Evolutionary conservation across 2,797 vertebrate species (phyloP).

Genomic region (Sparidentex hasta): DNA sequence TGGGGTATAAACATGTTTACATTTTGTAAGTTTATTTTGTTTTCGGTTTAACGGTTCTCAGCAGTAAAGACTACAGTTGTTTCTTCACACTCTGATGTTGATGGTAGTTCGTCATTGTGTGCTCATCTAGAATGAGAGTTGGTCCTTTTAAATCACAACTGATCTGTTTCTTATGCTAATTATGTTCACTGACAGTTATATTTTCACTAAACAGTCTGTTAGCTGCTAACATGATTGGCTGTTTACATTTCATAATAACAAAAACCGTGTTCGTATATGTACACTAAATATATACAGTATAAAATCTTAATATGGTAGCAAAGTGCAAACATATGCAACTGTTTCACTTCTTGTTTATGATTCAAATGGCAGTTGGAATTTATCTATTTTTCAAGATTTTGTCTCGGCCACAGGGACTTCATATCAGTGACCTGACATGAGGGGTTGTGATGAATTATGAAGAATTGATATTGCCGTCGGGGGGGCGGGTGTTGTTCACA

Average conservation of each 20-base stretch:
- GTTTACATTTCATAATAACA: not conserved
- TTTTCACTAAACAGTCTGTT: not conserved
- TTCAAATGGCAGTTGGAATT: not conserved
- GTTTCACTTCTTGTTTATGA: not conserved
- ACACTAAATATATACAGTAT: not conserved
- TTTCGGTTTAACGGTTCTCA: too few relatives aligned
- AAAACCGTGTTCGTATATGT: not conserved
- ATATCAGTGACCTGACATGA: not conserved
- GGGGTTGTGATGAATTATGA: not conserved
- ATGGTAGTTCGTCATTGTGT: too few relatives aligned
- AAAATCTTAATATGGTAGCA: not conserved
- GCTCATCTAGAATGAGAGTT: too few relatives aligned
- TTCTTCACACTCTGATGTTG: too few relatives aligned
- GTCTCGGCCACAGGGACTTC: not conserved
- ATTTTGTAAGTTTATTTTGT: too few relatives aligned
- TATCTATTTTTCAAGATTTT: not conserved
- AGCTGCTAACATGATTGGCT: not conserved
- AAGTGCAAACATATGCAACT: not conserved
- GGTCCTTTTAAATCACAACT: too few relatives aligned
- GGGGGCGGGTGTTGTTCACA: too few relatives aligned
- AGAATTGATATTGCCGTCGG: not conserved
- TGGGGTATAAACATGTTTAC: too few relatives aligned
- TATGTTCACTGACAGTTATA: not conserved
- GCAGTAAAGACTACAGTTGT: too few relatives aligned
- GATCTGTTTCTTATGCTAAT: not conserved